Conservation (phyloP, 2,888 invertebrate species). For the Chloroclystis v-ata region DNA sequence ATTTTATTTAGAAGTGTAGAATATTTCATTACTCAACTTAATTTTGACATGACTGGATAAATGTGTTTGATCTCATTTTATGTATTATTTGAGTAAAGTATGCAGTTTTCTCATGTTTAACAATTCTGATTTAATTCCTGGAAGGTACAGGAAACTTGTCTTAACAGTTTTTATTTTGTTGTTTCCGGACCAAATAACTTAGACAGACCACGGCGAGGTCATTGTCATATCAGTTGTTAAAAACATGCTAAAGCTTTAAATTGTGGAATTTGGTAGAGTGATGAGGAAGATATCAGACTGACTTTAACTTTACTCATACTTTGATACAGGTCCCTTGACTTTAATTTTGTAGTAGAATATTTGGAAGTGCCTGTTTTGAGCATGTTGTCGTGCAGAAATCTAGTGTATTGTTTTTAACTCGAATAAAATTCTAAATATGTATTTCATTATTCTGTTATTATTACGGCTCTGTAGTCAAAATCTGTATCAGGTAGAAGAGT, state of each 20-base stretch:
- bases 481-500: slow-evolving; percentile 63
- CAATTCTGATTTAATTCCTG: slow-evolving; percentile 14
- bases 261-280: slow-evolving; percentile 60
- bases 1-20: slow-evolving; percentile 38
- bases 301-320: slow-evolving; percentile 69
- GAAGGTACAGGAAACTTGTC: slow-evolving; percentile 29
- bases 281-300: slow-evolving; percentile 68
- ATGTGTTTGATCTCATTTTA: slow-evolving; percentile 68
- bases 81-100: slow-evolving; percentile 54
- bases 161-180: slow-evolving; percentile 20
- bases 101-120: slow-evolving; percentile 14
- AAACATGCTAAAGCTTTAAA: slow-evolving; percentile 68
- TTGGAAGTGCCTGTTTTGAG: slow-evolving; percentile 47
- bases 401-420: slow-evolving; percentile 26
- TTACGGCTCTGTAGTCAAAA: slow-evolving; percentile 39
- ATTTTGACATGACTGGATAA: slow-evolving; percentile 54
- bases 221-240: slow-evolving; percentile 48
- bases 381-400: slow-evolving; percentile 24
- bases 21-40: slow-evolving; percentile 43
- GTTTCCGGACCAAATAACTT: slow-evolving; percentile 59
- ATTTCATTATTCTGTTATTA: slow-evolving; percentile 22
- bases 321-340: slow-evolving; percentile 70
- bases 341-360: slow-evolving; percentile 49
- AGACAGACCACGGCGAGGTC: slow-evolving; percentile 43
- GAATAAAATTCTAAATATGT: slow-evolving; percentile 24